These are phyloP conservation scores for Clamator glandarius DNA, from an alignment of 2,797 vertebrate genomes.

Conservation along the genomic window DNA sequence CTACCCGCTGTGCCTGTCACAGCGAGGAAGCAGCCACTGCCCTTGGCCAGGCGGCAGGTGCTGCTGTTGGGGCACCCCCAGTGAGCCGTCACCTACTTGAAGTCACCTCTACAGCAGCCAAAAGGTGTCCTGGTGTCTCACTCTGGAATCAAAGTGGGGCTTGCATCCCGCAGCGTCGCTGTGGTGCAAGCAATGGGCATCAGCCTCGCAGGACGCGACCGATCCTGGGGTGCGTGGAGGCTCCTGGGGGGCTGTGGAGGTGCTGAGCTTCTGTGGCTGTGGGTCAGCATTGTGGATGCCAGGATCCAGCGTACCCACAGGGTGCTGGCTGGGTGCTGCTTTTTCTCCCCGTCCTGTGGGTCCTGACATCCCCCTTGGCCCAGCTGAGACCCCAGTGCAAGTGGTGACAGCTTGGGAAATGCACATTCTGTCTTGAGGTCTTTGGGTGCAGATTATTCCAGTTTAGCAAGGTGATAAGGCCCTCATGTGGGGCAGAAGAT, in stretches of 20 bases:
- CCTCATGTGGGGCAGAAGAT: accelerated
- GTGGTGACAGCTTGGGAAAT: accelerated
- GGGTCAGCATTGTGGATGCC: accelerated
- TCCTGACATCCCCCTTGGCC: too few relatives aligned
- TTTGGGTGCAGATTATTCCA: too few relatives aligned
- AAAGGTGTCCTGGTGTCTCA: too few relatives aligned
- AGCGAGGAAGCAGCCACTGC: too few relatives aligned
- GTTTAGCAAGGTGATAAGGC: background rate
- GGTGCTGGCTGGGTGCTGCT: background rate
- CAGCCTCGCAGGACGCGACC: accelerated
- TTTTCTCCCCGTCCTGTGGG: background rate
- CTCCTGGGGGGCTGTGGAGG: accelerated
- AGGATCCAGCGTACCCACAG: background rate
- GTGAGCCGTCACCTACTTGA: accelerated
- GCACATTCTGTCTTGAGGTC: accelerated
- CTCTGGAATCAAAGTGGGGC: accelerated
- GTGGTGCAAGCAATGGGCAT: accelerated
- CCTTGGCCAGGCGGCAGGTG: background rate
- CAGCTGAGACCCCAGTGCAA: accelerated
- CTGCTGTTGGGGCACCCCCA: background rate
- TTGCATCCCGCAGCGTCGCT: accelerated
- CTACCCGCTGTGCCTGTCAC: accelerated
- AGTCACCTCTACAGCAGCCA: background rate
- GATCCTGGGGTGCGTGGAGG: accelerated
- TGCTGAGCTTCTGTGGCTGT: too few relatives aligned